Percentiles rank a stretch among this genome's conserved stretches.
phyloP scores from a whole-genome alignment of 2,797 vertebrate genomes.

The Eptatretus atami region DNA sequence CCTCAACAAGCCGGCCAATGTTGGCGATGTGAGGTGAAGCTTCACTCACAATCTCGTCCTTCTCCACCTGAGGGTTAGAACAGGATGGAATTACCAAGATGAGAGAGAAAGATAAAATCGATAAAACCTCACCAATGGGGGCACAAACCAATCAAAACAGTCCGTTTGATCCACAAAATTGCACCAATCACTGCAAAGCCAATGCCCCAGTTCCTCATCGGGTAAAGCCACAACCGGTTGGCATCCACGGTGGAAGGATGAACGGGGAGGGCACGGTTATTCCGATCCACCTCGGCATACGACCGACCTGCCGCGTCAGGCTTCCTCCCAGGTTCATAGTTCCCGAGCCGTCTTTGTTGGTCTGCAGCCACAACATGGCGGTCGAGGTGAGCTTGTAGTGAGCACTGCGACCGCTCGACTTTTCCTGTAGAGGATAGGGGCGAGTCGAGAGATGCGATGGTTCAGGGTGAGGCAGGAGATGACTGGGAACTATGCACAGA shows the following conservation, averaged over 20 bases:
- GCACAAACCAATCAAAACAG: too few species aligned
- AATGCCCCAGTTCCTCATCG: too few species aligned
- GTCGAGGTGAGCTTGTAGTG: constrained; percentile 98
- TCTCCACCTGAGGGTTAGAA: constrained; percentile 41
- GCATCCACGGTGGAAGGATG: too few species aligned
- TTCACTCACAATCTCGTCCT: constrained; percentile 75
- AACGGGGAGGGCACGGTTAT: too few species aligned
- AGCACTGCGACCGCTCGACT: constrained; percentile 75
- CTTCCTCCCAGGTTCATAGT: constrained; percentile 97
- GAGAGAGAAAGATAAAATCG: neutral
- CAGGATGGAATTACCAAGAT: neutral
- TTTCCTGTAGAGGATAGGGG: constrained; percentile 21
- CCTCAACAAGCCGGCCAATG: constrained; percentile 85
- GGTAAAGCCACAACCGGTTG: too few species aligned
- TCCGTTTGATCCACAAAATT: too few species aligned
- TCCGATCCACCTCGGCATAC: too few species aligned
- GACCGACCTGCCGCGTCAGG: constrained; percentile 66
- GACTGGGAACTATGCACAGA: neutral
- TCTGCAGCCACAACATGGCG: constrained; percentile 97
- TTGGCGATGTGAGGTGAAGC: constrained; percentile 90
- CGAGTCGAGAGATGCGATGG: constrained; percentile 1
- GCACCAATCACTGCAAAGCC: too few species aligned
- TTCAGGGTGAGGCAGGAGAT: neutral
- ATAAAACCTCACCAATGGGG: neutral
- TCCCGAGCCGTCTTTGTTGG: constrained; percentile 70